phyloP scores from a whole-genome alignment of 2,113 vertebrate species.

The Halichoeres trimaculatus region DNA sequence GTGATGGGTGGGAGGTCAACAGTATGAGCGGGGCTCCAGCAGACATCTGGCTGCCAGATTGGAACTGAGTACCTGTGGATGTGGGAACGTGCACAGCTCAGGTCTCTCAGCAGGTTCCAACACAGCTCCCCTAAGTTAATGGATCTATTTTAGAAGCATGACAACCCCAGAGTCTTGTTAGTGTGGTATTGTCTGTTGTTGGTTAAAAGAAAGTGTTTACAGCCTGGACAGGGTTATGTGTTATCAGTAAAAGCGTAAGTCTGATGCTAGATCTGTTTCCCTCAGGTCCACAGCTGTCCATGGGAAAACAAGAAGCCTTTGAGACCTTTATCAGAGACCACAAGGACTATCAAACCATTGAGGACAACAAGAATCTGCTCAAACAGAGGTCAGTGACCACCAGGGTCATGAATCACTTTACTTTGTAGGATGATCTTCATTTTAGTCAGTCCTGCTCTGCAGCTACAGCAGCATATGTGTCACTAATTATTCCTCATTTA shows the following conservation, averaged over 20 bases:
- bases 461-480: too few species aligned
- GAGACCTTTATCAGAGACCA: conserved; percentile 89
- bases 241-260: not conserved
- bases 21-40: conserved; percentile 19
- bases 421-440: too few species aligned
- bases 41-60: conserved; percentile 72
- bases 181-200: not conserved
- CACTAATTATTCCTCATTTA: too few species aligned
- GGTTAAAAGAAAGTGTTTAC: not conserved
- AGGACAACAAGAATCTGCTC: conserved; percentile 90
- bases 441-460: too few species aligned
- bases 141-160: conserved; percentile 9
- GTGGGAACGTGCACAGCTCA: conserved; percentile 47
- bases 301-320: conserved; percentile 91
- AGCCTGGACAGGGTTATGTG: not conserved
- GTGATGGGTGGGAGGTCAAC: conserved; percentile 52
- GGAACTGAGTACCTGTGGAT: conserved; percentile 37
- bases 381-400: conserved; percentile 87
- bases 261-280: not conserved
- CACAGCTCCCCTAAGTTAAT: conserved; percentile 14
- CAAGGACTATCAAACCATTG: conserved; percentile 84
- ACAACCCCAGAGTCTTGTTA: conserved; percentile 1
- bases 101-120: conserved; percentile 13
- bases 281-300: conserved; percentile 82
- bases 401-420: not conserved